A percentile compares a stretch with the other conserved stretches of the same genome.
Conservation (phyloP, 2,888 invertebrate species). For the Athalia rosae region DNA sequence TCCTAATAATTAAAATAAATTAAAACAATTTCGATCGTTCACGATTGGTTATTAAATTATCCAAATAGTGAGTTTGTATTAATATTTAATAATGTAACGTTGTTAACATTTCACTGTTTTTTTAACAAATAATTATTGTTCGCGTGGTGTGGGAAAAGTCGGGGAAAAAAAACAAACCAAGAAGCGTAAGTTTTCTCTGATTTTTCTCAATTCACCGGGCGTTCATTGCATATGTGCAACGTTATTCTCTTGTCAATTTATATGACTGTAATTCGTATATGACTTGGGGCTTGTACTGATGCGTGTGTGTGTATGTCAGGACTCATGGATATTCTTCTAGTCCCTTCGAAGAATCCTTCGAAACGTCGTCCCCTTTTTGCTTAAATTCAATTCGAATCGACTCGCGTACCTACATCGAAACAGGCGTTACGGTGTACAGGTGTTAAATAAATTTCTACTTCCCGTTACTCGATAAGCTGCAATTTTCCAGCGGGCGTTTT, state of each 20-base stretch:
- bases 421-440: neutral
- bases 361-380: neutral
- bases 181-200: neutral
- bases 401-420: neutral
- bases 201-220: neutral
- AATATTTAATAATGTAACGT: constrained; percentile 41
- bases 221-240: neutral
- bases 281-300: constrained; percentile 63
- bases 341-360: constrained; percentile 20
- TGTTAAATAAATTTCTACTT: neutral
- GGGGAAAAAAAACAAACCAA: neutral
- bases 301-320: constrained; percentile 60
- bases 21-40: neutral
- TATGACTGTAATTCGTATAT: constrained; percentile 50
- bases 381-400: neutral
- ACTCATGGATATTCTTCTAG: constrained; percentile 53
- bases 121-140: constrained; percentile 26
- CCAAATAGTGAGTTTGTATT: constrained; percentile 34
- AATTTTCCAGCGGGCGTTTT: neutral
- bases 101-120: constrained; percentile 17
- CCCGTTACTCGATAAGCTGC: neutral
- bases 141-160: constrained; percentile 23
- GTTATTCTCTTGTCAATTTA: constrained; percentile 44
- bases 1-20: constrained; percentile 32
- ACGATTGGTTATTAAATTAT: neutral